A percentile compares a stretch with the other conserved stretches of the same genome.
Conservation (phyloP, 2,113 vertebrate genomes). For the Nicator chloris region DNA sequence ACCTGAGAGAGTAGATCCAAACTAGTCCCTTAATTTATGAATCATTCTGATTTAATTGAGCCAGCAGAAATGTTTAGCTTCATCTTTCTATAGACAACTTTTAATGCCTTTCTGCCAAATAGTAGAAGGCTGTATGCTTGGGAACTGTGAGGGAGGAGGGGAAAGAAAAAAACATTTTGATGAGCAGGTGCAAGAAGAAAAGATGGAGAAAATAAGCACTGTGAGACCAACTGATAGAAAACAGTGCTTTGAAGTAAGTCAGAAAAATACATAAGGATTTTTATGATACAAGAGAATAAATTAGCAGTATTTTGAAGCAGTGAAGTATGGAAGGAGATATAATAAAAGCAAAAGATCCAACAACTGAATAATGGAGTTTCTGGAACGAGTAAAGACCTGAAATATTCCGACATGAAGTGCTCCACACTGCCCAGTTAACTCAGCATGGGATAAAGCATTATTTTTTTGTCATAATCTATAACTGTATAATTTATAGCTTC, state of each 20-base stretch:
- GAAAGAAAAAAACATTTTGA: neutral
- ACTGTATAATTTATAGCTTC: neutral
- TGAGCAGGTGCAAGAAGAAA: slow-evolving; percentile 38
- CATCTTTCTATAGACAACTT: neutral
- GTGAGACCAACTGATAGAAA: slow-evolving; percentile 3
- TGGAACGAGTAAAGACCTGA: neutral
- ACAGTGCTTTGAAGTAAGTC: slow-evolving; percentile 24
- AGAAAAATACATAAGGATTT: slow-evolving; percentile 14
- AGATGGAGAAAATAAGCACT: slow-evolving; percentile 9
- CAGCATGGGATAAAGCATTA: neutral
- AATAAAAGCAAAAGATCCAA: neutral
- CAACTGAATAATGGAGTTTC: neutral
- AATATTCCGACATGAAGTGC: neutral
- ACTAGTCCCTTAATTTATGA: neutral
- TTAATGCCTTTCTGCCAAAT: neutral
- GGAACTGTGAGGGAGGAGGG: neutral
- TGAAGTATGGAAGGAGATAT: neutral
- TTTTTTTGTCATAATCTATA: neutral
- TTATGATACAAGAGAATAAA: slow-evolving; percentile 32
- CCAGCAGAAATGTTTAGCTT: neutral
- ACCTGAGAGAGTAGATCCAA: neutral
- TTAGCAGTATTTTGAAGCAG: slow-evolving; percentile 29
- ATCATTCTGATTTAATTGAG: slow-evolving; percentile 2
- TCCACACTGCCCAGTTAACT: neutral
- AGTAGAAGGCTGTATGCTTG: neutral